phyloP scores from a whole-genome alignment of 2,888 invertebrate species.

The Agrypnus murinus region DNA sequence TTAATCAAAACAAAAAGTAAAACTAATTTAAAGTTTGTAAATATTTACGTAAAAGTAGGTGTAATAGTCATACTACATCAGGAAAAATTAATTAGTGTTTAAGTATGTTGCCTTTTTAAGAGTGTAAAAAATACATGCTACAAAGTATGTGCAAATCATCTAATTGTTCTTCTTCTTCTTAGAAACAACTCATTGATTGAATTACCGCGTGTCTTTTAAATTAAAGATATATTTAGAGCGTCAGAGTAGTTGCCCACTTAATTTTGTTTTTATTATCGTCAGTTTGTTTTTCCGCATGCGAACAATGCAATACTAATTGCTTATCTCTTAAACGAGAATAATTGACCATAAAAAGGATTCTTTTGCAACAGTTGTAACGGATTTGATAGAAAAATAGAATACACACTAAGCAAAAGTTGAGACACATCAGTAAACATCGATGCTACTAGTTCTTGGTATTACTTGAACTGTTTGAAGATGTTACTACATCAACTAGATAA shows the following conservation, averaged over 20 bases:
- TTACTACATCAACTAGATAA: too few relatives aligned
- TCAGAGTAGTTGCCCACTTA: conserved; percentile 27
- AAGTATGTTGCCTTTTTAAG: too few relatives aligned
- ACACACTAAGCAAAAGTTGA: too few relatives aligned
- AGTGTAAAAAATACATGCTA: background rate
- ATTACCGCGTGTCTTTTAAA: conserved; percentile 38
- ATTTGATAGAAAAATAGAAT: too few relatives aligned
- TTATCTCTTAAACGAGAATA: background rate
- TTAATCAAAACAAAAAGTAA: background rate
- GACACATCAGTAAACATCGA: too few relatives aligned
- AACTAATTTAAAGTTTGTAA: background rate
- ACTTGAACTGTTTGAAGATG: too few relatives aligned
- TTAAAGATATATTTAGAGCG: conserved; percentile 39
- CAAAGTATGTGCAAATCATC: conserved; percentile 38
- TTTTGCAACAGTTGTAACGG: background rate
- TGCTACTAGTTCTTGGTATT: too few relatives aligned
- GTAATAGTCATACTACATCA: too few relatives aligned
- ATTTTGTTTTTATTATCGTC: conserved; percentile 17
- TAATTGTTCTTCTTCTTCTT: conserved; percentile 38
- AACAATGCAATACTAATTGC: conserved; percentile 15
- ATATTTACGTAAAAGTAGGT: background rate
- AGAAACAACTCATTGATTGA: conserved; percentile 40
- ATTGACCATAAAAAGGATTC: background rate
- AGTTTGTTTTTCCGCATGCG: conserved; percentile 33
- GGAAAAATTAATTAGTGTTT: too few relatives aligned